A percentile compares a stretch with the other conserved stretches of the same genome.
Conservation (phyloP, 2,888 invertebrate species). For the Heteromyza rotundicornis region DNA sequence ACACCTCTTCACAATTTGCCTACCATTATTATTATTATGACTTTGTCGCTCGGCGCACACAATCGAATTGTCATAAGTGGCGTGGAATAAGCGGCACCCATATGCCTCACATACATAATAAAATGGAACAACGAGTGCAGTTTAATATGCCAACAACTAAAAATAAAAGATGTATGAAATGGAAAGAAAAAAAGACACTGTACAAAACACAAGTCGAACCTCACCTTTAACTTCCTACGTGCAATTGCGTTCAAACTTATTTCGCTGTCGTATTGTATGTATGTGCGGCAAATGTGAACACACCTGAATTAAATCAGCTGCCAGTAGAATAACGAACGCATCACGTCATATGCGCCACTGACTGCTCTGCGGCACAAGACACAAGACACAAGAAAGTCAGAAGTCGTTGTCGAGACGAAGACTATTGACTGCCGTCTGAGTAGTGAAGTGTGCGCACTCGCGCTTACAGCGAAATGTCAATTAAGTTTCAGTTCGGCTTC, state of each 20-base stretch:
- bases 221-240: conserved; percentile 59
- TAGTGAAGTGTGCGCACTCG: too few species aligned
- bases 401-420: too few species aligned
- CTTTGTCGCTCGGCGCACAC: not conserved
- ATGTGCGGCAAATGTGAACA: conserved; percentile 27
- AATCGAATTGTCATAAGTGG: not conserved
- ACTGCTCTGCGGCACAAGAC: conserved; percentile 4
- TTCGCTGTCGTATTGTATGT: not conserved
- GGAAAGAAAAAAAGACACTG: not conserved
- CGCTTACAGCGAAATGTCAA: too few species aligned
- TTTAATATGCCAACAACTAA: too few species aligned
- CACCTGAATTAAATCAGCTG: conserved; percentile 41
- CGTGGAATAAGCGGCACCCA: not conserved
- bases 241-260: conserved; percentile 26
- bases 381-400: conserved; percentile 1
- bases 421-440: too few species aligned
- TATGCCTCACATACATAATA: conserved; percentile 11
- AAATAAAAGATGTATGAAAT: too few species aligned
- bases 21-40: not conserved
- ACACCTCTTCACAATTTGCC: conserved; percentile 3
- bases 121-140: conserved; percentile 52
- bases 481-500: too few species aligned
- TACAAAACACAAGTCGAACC: conserved; percentile 39
- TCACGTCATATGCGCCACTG: conserved; percentile 40
- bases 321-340: conserved; percentile 35